A percentile compares a stretch with the other conserved stretches of the same genome.
phyloP scores from a whole-genome alignment of 1,140 invertebrate genomes.

The Ceratoteleas bidentatus region DNA sequence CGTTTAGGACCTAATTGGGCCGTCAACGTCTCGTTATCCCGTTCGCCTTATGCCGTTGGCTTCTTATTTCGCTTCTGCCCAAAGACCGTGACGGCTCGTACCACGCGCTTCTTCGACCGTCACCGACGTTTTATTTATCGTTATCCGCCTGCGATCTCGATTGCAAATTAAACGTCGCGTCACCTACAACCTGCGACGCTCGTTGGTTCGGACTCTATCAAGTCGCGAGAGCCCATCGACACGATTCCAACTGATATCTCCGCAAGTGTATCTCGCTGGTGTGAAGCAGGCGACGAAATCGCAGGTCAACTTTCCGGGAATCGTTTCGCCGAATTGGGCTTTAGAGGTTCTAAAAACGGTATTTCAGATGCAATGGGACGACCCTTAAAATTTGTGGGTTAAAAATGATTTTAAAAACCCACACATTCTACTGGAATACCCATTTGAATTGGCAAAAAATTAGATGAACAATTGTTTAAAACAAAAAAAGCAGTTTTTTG shows the following conservation, averaged over 20 bases:
- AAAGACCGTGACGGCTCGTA: constrained; percentile 66
- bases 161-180: constrained; percentile 68
- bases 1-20: constrained; percentile 72
- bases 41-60: constrained; percentile 51
- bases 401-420: too few species aligned
- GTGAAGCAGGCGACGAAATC: too few species aligned
- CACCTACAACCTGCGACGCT: constrained; percentile 59
- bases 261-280: too few species aligned
- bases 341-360: too few species aligned
- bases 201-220: constrained; percentile 43
- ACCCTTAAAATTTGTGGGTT: too few species aligned
- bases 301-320: too few species aligned
- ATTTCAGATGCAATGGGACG: too few species aligned
- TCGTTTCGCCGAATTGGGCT: too few species aligned
- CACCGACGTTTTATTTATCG: constrained; percentile 63
- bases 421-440: too few species aligned
- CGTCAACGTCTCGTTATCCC: constrained; percentile 71
- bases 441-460: too few species aligned
- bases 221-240: constrained; percentile 52
- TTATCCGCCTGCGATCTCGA: constrained; percentile 65
- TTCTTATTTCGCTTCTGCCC: constrained; percentile 62
- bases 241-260: constrained; percentile 13
- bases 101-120: constrained; percentile 61
- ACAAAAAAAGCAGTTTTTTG: too few species aligned
- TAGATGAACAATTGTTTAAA: too few species aligned